Conservation (phyloP, 2,113 vertebrate species). For the Ophthalmolycus amberensis region DNA sequence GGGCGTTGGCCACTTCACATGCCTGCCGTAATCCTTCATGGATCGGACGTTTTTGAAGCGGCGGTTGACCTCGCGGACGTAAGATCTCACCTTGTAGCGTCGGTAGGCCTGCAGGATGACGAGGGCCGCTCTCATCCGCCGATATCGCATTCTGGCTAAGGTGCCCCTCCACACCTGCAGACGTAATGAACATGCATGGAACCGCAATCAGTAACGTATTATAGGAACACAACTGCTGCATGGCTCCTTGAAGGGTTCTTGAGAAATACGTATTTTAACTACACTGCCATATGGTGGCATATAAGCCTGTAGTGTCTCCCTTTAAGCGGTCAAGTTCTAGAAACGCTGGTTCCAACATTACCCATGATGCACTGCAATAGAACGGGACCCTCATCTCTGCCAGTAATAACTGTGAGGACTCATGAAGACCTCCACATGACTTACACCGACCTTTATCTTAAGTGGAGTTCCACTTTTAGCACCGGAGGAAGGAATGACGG, state of each 20-base stretch:
- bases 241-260: neutral
- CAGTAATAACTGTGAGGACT: neutral
- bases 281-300: too few species aligned
- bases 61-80: slow-evolving; percentile 88
- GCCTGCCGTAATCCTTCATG: slow-evolving; percentile 89
- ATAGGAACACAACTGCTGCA: neutral
- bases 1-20: slow-evolving; percentile 91
- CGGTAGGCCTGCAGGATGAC: slow-evolving; percentile 89
- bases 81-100: slow-evolving; percentile 92
- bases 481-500: neutral
- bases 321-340: neutral
- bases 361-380: neutral
- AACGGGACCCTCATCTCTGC: neutral
- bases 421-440: neutral
- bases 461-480: neutral
- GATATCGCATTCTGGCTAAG: slow-evolving; percentile 90
- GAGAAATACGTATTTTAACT: neutral
- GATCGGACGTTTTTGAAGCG: slow-evolving; percentile 87
- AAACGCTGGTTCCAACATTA: neutral
- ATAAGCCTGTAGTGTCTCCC: too few species aligned
- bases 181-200: neutral
- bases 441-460: neutral
- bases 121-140: slow-evolving; percentile 88
- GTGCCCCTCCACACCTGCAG: slow-evolving; percentile 94
- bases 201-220: neutral